Evolutionary conservation across 1,140 invertebrate species (phyloP).

Genomic region (Nautilus pompilius): DNA sequence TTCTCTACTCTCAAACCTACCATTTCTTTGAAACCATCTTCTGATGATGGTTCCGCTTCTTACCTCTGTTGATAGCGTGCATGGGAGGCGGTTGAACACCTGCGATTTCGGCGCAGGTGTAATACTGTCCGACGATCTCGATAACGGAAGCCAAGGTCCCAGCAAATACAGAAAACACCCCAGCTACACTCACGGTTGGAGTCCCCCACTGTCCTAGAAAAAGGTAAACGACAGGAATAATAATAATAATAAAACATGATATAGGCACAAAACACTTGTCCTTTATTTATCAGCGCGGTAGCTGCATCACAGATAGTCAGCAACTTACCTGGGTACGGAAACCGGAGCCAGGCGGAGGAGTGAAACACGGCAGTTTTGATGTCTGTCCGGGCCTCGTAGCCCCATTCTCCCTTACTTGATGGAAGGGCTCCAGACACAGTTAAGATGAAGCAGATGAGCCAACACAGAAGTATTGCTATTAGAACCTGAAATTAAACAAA

Average conservation of each 20-base stretch:
- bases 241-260: no score
- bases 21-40: no score
- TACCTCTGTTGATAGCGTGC: slow-evolving; percentile 77
- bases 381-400: slow-evolving; percentile 76
- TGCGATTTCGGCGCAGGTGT: slow-evolving; percentile 35
- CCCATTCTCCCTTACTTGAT: slow-evolving; percentile 37
- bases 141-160: slow-evolving; percentile 46
- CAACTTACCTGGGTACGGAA: slow-evolving; percentile 74
- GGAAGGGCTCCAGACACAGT: slow-evolving; percentile 68
- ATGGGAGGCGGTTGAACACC: slow-evolving; percentile 70
- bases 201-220: slow-evolving; percentile 45
- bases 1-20: no score
- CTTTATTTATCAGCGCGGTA: no score
- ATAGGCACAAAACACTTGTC: no score
- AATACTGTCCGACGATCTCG: slow-evolving; percentile 50
- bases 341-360: slow-evolving; percentile 75
- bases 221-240: no score
- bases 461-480: slow-evolving; percentile 75
- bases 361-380: slow-evolving; percentile 69
- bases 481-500: slow-evolving; percentile 63
- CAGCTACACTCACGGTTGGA: slow-evolving; percentile 40
- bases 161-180: slow-evolving; percentile 45
- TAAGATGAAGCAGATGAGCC: slow-evolving; percentile 73
- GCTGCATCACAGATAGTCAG: neutral
- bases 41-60: no score